Evolutionary conservation across 2,888 invertebrate genomes (phyloP).

Genomic region (Geophilus truncorum): DNA sequence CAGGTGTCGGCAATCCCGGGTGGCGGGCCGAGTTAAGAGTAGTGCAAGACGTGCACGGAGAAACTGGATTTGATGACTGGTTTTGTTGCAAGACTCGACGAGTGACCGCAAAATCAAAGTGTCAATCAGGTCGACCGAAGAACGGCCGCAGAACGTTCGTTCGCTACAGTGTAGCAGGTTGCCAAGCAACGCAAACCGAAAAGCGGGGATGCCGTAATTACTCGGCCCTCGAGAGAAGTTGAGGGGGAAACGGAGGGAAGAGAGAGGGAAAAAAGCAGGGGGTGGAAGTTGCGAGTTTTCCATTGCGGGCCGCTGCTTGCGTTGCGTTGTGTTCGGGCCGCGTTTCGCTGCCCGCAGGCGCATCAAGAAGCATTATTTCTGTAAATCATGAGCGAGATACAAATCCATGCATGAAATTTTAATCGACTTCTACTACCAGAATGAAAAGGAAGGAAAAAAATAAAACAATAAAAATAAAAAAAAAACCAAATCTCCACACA

Average conservation of each 20-base stretch:
- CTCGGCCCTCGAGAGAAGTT: constrained; percentile 25
- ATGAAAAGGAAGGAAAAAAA: background rate
- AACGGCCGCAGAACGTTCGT: background rate
- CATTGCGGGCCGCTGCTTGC: constrained; percentile 4
- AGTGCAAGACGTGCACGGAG: background rate
- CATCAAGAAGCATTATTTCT: constrained; percentile 1
- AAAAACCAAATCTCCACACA: background rate
- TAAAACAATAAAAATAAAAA: too few species aligned
- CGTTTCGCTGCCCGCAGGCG: constrained; percentile 21
- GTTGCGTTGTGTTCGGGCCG: constrained; percentile 3
- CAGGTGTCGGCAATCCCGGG: background rate
- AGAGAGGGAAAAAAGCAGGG: background rate
- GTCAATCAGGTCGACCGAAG: constrained; percentile 16
- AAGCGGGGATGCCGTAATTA: background rate
- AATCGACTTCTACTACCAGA: background rate
- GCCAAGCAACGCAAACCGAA: constrained; percentile 10
- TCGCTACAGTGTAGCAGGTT: background rate
- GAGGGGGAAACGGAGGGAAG: background rate
- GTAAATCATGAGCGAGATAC: constrained; percentile 27
- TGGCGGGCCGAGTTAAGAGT: background rate
- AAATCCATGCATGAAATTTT: constrained; percentile 24
- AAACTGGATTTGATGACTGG: background rate
- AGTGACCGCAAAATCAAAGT: constrained; percentile 25
- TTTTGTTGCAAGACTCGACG: background rate
- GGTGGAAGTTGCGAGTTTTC: constrained; percentile 14